These are phyloP conservation scores for Apantesis nais DNA, from an alignment of 2,888 invertebrate species.

Conservation along the genomic window DNA sequence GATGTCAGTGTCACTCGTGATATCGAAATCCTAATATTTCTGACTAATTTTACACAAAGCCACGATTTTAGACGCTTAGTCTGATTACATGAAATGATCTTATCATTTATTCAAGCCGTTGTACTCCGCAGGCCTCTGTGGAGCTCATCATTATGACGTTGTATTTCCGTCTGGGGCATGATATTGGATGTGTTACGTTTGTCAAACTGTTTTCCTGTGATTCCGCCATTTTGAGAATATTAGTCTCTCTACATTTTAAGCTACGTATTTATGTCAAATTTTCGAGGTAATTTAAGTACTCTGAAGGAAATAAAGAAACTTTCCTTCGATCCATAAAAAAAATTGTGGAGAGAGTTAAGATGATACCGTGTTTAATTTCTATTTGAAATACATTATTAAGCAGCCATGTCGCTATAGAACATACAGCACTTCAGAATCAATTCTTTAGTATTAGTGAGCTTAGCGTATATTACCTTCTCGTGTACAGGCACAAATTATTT, in stretches of 20 bases:
- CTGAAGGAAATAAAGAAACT: not conserved
- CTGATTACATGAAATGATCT: slow-evolving; percentile 51
- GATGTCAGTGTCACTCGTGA: slow-evolving; percentile 36
- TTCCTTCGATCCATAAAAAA: not conserved
- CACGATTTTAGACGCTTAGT: slow-evolving; percentile 49
- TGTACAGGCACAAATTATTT: not conserved
- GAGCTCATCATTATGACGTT: slow-evolving; percentile 42
- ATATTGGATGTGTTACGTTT: slow-evolving; percentile 17
- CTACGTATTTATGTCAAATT: not conserved
- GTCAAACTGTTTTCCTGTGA: slow-evolving; percentile 5
- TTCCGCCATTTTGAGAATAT: slow-evolving; percentile 10
- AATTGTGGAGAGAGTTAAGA: not conserved
- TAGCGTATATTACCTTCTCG: not conserved
- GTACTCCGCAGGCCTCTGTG: slow-evolving; percentile 39
- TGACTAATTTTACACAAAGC: slow-evolving; percentile 49
- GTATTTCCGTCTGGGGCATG: slow-evolving; percentile 22
- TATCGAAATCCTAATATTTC: slow-evolving; percentile 45
- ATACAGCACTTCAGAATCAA: not conserved
- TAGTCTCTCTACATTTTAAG: not conserved
- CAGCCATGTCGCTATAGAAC: not conserved
- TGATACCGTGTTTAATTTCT: not conserved
- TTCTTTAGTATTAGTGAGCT: not conserved
- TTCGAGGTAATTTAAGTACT: not conserved
- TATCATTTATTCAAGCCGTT: slow-evolving; percentile 52
- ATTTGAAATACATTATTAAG: not conserved